Conservation (phyloP, 2,888 invertebrate species). For the Tanytarsus gracilentus region DNA sequence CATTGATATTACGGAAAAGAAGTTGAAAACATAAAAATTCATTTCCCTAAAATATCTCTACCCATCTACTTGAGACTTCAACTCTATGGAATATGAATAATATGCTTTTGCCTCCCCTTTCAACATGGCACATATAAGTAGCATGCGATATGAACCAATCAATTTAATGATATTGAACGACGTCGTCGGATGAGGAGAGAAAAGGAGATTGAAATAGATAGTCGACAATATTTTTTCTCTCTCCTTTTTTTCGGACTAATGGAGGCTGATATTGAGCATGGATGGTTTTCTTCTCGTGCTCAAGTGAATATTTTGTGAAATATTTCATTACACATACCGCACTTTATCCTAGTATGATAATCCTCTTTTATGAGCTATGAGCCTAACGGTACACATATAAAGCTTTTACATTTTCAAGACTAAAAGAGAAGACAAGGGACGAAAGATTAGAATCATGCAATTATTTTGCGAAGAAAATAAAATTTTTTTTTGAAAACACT, state of each 20-base stretch:
- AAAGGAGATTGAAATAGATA: slow-evolving; percentile 12
- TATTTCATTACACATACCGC: slow-evolving; percentile 19
- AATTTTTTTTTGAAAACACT: background rate
- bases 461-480: background rate
- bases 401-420: no score
- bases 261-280: no score
- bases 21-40: background rate
- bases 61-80: no score
- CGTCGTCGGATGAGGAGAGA: no score
- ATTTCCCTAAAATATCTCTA: no score
- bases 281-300: slow-evolving; percentile 5
- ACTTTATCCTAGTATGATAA: background rate
- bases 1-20: background rate
- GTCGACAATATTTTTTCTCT: background rate
- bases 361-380: background rate
- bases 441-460: no score
- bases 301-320: slow-evolving; percentile 19
- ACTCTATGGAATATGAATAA: slow-evolving; percentile 8
- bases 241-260: slow-evolving; percentile 6
- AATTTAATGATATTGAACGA: slow-evolving; percentile 23
- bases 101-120: background rate
- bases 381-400: no score
- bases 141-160: slow-evolving; percentile 11
- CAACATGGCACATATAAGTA: background rate
- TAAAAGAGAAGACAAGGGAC: no score